These are phyloP conservation scores for Netta rufina DNA, from an alignment of 2,797 vertebrate genomes.

Conservation along the genomic window DNA sequence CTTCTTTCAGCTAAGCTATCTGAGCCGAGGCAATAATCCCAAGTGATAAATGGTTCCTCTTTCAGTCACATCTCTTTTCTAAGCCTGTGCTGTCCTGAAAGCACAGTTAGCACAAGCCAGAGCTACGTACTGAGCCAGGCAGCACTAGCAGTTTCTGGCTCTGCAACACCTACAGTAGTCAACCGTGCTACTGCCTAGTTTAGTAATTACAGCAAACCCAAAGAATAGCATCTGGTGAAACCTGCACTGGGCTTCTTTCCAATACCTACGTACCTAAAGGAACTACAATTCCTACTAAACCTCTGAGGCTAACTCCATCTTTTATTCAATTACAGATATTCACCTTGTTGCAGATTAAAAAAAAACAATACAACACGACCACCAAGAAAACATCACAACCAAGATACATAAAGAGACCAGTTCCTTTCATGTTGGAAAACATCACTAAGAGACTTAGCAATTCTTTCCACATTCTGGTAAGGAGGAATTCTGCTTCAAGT, in stretches of 20 bases:
- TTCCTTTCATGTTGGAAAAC: not conserved
- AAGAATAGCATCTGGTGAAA: not conserved
- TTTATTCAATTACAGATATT: not conserved
- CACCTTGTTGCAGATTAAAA: not conserved
- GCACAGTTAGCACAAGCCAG: not conserved
- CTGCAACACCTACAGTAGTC: rapidly evolving
- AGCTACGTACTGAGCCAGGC: not conserved
- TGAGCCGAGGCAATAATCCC: not conserved
- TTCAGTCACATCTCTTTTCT: not conserved
- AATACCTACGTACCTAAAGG: not conserved
- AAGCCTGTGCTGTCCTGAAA: not conserved
- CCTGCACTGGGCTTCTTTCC: not conserved
- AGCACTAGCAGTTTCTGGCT: not conserved
- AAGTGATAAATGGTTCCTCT: not conserved
- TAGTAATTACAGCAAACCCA: not conserved
- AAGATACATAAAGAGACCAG: not conserved
- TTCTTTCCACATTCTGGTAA: not conserved
- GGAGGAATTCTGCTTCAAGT: not conserved
- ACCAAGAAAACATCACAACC: not conserved
- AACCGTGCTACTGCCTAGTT: not conserved
- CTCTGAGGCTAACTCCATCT: not conserved
- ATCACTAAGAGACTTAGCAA: not conserved
- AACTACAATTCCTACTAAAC: not conserved
- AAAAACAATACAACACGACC: rapidly evolving
- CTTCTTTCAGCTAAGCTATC: not conserved